Evolutionary conservation across 2,113 vertebrate species (phyloP), one percentile per base, ranked within the genome.

Genomic region (Lophochroa leadbeateri): DNA sequence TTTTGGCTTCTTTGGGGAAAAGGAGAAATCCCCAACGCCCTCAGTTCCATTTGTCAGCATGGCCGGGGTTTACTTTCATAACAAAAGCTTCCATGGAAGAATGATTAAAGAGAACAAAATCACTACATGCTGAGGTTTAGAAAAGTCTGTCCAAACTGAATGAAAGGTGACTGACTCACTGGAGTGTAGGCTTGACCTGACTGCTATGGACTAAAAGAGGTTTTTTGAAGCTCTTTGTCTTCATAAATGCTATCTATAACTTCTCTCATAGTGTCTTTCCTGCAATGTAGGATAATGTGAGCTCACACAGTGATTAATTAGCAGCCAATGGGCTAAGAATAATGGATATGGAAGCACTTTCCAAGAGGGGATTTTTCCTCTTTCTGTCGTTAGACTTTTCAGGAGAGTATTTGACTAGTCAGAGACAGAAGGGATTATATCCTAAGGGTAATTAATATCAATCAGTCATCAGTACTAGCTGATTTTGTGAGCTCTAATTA

Each of bases 281-380:
- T 95, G 78, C 67, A 83, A 37, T 5, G 15, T 31, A 88, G 6
- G 10, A 37, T 92, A 92, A 92, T 37, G 33, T 57, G 52, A 85
- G 67, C 88, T 88, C 49, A 76, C 58, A 64, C 17, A 81, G 57
- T 82, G 86, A 94, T 80, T 95, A 96, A 96, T 96, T 93, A 96
- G 75, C 44, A 92, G 69, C 49, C 55, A 84, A 33, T 75, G 52
- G 49, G 44, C 78, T 91, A 94, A 78, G 37, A 70, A 69, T 46
- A 93, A 94, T 60, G 50, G 60, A 70, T 88, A 58, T 50, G 14
- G 69, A 92, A 92, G 43, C 29, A 44, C 49, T 71, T 92, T 92
- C 77, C 71, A 88, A 67, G 74, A 61, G 41, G 49, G 15, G 31
- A 35, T 81, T 96, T 89, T 49, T 53, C 17, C 7, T 58, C 17